Base-by-base conservation (phyloP, 2,113 vertebrate species). In the Notiomystis cincta region DNA sequence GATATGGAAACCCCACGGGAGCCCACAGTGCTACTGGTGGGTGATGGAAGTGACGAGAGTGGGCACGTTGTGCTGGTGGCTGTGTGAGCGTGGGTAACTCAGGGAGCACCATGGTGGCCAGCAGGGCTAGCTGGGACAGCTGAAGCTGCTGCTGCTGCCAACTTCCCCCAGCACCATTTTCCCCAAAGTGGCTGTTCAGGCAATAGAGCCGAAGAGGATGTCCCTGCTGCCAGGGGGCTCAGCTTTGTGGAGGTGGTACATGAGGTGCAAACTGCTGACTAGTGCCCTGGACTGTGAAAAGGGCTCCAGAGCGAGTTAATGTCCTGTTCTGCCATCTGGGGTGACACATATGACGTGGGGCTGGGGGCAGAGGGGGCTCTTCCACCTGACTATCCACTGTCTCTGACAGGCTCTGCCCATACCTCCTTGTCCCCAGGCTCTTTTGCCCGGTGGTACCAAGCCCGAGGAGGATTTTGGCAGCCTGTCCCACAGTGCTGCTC, bases 11-110 rank as follows among this genome's bases (percentile, higher is more conserved):
- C 15, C 22, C 21, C 1, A 1, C 2, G 4, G 53, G 28, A 82
- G 28, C 54, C 23, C 0, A 0, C 5, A 5, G 25, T 28, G 53
- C 40, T 73, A 0, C 44, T 2, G 3, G 13, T 0, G 0, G 58
- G 20, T 0, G 0, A 15, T 66, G 8, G 11, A 67, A 72, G 15
- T 4, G 24, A 15, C 15, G 42, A 45, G 54, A 47, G 35, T 0
- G 1, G 5, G 6, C 13, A 30, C 60, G 10, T 56, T 2, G 1
- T 35, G 50, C 40, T 0, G 0, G 33, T 4, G 6, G 28, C 1
- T 1, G 21, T 31, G 64, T 10, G 18, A 73, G 58, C 0, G 0
- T 72, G 42, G 25, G 27, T 60, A 25, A 24, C 37, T 10, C 0
- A 0, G 35, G 15, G 30, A 66, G 48, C 19, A 12, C 65, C 22